A percentile compares a stretch with the other conserved stretches of the same genome.
These are phyloP conservation scores for Psilopsiagon aymara DNA, from an alignment of 2,113 vertebrate species.

Conservation along the genomic window DNA sequence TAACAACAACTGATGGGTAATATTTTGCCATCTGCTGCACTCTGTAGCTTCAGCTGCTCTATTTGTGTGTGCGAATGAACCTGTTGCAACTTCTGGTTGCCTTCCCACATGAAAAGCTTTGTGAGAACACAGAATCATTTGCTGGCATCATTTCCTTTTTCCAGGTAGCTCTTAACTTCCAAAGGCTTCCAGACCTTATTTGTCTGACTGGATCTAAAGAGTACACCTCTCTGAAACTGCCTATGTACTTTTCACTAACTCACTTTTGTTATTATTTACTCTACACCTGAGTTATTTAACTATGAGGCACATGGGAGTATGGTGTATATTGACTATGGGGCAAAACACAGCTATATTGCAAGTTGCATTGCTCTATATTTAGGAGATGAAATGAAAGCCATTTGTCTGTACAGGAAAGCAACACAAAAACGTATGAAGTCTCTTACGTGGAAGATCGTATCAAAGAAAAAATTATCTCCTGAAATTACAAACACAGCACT, in stretches of 20 bases:
- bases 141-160: neutral
- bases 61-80: neutral
- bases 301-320: neutral
- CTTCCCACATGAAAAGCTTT: neutral
- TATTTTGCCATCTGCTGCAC: neutral
- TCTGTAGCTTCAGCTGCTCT: neutral
- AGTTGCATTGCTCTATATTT: constrained; percentile 3
- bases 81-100: neutral
- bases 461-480: constrained; percentile 15
- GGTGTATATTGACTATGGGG: neutral
- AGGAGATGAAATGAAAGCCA: constrained; percentile 8
- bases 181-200: neutral
- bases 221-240: neutral
- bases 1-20: neutral
- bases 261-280: neutral
- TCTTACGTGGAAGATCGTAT: neutral
- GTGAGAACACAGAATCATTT: neutral
- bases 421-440: neutral
- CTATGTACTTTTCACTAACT: neutral
- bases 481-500: neutral
- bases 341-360: neutral
- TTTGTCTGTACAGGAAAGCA: neutral
- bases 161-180: neutral
- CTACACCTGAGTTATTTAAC: neutral
- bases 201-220: neutral